Conservation (phyloP, 2,888 invertebrate genomes). For the Yponomeuta sedellus region DNA sequence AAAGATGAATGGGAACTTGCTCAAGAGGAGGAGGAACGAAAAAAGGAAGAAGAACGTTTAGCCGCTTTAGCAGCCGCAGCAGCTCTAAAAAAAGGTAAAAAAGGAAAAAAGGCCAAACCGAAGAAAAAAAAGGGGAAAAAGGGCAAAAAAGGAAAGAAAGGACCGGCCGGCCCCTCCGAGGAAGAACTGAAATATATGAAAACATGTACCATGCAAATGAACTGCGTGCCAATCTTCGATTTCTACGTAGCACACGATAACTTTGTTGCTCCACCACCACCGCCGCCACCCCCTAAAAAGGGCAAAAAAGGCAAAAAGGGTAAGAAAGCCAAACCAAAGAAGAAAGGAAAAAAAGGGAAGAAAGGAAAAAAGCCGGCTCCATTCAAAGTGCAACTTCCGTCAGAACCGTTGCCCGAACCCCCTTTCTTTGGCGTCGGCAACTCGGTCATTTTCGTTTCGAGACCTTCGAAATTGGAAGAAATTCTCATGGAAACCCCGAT, state of each 20-base stretch:
- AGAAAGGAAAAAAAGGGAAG: constrained; percentile 37
- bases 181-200: constrained; percentile 69
- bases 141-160: constrained; percentile 55
- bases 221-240: constrained; percentile 61
- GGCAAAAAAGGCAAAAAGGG: constrained; percentile 31
- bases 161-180: constrained; percentile 59
- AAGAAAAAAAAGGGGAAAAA: constrained; percentile 32
- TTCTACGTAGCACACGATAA: constrained; percentile 69
- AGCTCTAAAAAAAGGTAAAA: constrained; percentile 44
- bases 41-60: constrained; percentile 47
- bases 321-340: constrained; percentile 32
- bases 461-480: constrained; percentile 60
- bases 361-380: constrained; percentile 26
- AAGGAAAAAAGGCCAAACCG: constrained; percentile 26
- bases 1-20: constrained; percentile 65
- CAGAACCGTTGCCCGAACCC: constrained; percentile 65
- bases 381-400: constrained; percentile 49
- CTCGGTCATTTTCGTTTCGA: constrained; percentile 57
- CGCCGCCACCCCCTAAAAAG: constrained; percentile 39
- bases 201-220: constrained; percentile 65
- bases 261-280: constrained; percentile 61
- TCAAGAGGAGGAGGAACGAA: constrained; percentile 52
- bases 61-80: constrained; percentile 51
- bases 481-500: constrained; percentile 55
- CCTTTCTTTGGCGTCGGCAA: constrained; percentile 69